Base-by-base conservation (phyloP, 2,888 invertebrate genomes). In the Cetonia aurata region DNA sequence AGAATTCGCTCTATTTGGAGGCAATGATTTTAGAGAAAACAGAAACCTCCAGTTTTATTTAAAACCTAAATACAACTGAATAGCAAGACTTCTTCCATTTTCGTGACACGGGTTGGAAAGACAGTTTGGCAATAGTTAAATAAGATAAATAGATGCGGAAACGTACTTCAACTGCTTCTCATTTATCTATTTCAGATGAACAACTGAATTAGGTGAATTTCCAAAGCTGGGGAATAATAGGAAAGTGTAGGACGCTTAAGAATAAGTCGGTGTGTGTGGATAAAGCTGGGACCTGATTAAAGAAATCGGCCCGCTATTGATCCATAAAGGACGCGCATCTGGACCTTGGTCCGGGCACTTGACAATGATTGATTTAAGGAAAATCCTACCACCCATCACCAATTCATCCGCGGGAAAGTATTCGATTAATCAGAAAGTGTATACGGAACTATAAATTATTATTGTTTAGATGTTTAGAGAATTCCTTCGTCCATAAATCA, bases 351-450 rank as follows among this genome's bases (percentile, higher is more conserved):
- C 62, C 62, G 62, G 62, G 62, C 25, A 15, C 17, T 50, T 65
- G 62, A 65, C 62, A 65, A 52, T 65, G 62, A 65, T 65, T 65
- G 62, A 65, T 65, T 65, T 65, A 50, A 12, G 50, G 41, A 65
- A 37, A 65, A 65, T 65, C 52, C 50, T 10, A 37, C 37, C 37
- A 37, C 37, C 62, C 62, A 37, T 65, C 62, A 52, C 50, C 62
- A 50, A 65, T 65, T 65, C 62, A 65, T 65, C 52, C 52, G 50
- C 62, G 62, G 25, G 62, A 65, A 65, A 65, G 62, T 65, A 50
- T 65, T 52, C 62, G 62, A 65, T 65, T 65, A 50, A 65, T 65
- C 62, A 65, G 62, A 52, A 50, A 65, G 33, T 65, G 62, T 65
- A 50, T 46, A 65, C 52, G 37, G 6, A 50, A 65, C 50, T 65